These are phyloP conservation scores for Caenorhabditis japonica DNA, from an alignment of 2,888 invertebrate genomes.

Conservation along the genomic window DNA sequence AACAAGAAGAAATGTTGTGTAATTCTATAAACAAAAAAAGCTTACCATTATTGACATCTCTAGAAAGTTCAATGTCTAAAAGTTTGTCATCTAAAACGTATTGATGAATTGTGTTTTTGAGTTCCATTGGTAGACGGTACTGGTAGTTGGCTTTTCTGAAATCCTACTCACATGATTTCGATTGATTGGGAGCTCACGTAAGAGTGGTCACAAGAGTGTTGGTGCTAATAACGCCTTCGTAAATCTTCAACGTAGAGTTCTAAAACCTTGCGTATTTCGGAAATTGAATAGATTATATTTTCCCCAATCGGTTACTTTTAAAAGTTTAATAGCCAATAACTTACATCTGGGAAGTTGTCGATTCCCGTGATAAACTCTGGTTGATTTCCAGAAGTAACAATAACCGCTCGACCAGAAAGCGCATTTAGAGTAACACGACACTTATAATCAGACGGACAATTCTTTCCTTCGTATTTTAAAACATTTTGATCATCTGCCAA, in stretches of 20 bases:
- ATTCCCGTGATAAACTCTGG: slow-evolving; percentile 4
- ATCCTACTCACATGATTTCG: too few relatives aligned
- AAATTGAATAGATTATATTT: not conserved
- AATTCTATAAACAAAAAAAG: not conserved
- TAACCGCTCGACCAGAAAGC: not conserved
- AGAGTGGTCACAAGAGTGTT: slow-evolving; percentile 1
- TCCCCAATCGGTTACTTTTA: too few relatives aligned
- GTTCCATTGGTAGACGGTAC: slow-evolving; percentile 24
- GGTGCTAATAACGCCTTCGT: not conserved
- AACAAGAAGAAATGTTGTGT: not conserved
- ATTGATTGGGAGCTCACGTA: not conserved
- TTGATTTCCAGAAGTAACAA: not conserved
- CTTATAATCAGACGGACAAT: not conserved
- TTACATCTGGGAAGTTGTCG: not conserved
- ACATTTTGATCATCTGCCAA: not conserved
- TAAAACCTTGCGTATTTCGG: not conserved
- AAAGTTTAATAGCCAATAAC: too few relatives aligned
- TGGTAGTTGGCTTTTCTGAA: not conserved
- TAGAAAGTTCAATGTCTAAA: not conserved
- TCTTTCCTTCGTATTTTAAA: not conserved
- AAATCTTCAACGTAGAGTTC: not conserved
- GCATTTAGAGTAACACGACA: not conserved
- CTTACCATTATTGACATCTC: slow-evolving; percentile 14
- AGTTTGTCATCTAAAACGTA: slow-evolving; percentile 9
- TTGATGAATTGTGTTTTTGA: slow-evolving; percentile 25